Base-by-base conservation (phyloP, 2,113 vertebrate species). In the Brienomyrus longianalis region DNA sequence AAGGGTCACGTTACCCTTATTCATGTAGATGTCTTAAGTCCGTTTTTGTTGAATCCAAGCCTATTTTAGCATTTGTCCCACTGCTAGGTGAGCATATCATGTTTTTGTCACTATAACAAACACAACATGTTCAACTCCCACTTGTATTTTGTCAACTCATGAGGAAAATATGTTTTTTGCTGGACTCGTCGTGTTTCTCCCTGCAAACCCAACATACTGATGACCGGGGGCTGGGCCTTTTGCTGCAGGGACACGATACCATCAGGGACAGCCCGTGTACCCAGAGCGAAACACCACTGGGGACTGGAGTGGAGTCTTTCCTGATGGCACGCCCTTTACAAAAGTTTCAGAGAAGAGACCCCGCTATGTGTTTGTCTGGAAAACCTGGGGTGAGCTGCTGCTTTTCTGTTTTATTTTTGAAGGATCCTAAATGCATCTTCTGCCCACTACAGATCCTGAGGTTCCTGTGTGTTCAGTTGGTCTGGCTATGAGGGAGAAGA, bases 281-380 rank as follows among this genome's bases (percentile, higher is more conserved):
- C 95, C 96, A 0, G 96, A 95, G 21, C 92, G 94, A 86, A 94
- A 92, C 54, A 31, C 88, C 0, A 15, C 56, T 0, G 91, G 92
- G 39, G 90, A 92, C 10, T 88, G 91, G 27, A 92, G 88, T 0
- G 95, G 96, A 2, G 47, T 96, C 54, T 98, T 98, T 91, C 98
- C 97, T 1, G 96, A 99, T 0, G 97, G 97, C 1, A 93, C 91
- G 1, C 94, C 95, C 0, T 96, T 98, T 89, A 95, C 93, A 19
- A 86, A 91, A 89, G 92, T 62, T 4, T 31, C 94, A 52, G 83
- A 90, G 5, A 96, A 87, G 87, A 96, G 93, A 0, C 96, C 96
- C 27, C 95, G 88, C 59, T 99, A 97, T 39, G 96, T 99, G 91
- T 99, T 97, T 77, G 97, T 99, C 89, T 99, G 98, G 98, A 98